A percentile compares a stretch with the other conserved stretches of the same genome.
These are phyloP conservation scores for Chamaea fasciata DNA, from an alignment of 2,113 vertebrate species.

Conservation along the genomic window DNA sequence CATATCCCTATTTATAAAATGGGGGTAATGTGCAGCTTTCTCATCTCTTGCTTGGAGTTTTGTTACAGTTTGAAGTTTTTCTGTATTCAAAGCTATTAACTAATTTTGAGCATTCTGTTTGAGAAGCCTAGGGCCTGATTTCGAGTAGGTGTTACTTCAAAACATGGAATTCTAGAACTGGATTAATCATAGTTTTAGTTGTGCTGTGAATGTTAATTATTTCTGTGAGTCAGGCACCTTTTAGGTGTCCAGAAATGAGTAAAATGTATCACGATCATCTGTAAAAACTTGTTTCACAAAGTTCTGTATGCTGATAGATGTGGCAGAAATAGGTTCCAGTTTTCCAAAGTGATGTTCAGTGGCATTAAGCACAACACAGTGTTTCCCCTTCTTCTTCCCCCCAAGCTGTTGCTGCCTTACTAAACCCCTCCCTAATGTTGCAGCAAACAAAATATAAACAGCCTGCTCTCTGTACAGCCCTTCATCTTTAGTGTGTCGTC, in stretches of 20 bases:
- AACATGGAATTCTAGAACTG: not conserved
- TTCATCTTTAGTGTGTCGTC: slow-evolving; percentile 29
- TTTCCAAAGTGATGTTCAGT: not conserved
- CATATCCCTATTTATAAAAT: slow-evolving; percentile 9
- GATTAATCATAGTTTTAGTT: not conserved
- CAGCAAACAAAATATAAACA: not conserved
- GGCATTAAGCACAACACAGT: not conserved
- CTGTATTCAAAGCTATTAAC: not conserved
- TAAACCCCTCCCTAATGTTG: not conserved
- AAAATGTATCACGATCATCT: not conserved
- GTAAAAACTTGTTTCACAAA: not conserved
- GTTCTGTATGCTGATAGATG: not conserved
- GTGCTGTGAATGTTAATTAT: slow-evolving; percentile 3
- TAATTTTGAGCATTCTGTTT: not conserved
- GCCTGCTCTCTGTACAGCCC: not conserved
- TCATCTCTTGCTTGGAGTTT: slow-evolving; percentile 5
- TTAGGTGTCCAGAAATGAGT: not conserved
- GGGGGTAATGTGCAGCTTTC: not conserved
- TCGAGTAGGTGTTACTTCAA: not conserved
- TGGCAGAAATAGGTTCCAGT: not conserved
- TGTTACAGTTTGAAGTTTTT: not conserved
- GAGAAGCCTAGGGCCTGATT: not conserved
- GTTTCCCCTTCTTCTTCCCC: not conserved
- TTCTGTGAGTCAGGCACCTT: not conserved
- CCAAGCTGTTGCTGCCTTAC: not conserved